Conservation (phyloP, 2,797 vertebrate species). For the Bufotes viridis region DNA sequence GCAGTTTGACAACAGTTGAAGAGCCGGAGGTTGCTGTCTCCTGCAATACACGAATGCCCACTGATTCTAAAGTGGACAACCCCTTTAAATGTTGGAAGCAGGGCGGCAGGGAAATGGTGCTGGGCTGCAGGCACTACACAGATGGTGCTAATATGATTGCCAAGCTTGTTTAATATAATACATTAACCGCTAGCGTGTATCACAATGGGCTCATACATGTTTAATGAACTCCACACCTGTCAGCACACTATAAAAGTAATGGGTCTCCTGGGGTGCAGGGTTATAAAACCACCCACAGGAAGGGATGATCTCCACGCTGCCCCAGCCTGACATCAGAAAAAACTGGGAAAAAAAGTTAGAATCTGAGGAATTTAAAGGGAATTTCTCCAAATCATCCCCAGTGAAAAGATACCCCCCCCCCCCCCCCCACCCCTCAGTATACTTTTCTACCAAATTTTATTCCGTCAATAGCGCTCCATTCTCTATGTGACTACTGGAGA, state of each 20-base stretch:
- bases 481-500: too few relatives aligned
- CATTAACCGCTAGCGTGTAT: conserved; percentile 5
- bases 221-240: conserved; percentile 46
- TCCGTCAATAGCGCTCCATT: too few relatives aligned
- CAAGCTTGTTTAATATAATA: neutral
- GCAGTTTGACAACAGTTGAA: too few relatives aligned
- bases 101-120: neutral
- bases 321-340: neutral
- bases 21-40: too few relatives aligned
- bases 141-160: conserved; percentile 44
- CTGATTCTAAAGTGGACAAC: neutral
- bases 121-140: neutral
- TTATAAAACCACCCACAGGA: conserved; percentile 18
- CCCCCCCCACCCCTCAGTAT: too few relatives aligned
- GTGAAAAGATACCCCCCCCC: too few relatives aligned
- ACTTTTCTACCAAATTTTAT: too few relatives aligned
- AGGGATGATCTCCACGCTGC: neutral
- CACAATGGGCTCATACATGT: conserved; percentile 36
- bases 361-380: too few relatives aligned
- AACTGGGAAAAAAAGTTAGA: too few relatives aligned
- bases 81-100: neutral
- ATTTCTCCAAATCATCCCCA: too few relatives aligned
- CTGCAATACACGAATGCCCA: too few relatives aligned
- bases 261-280: neutral
- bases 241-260: conserved; percentile 37